Evolutionary conservation across 1,140 invertebrate genomes (phyloP).

Genomic region (Drosophila melanogaster): DNA sequence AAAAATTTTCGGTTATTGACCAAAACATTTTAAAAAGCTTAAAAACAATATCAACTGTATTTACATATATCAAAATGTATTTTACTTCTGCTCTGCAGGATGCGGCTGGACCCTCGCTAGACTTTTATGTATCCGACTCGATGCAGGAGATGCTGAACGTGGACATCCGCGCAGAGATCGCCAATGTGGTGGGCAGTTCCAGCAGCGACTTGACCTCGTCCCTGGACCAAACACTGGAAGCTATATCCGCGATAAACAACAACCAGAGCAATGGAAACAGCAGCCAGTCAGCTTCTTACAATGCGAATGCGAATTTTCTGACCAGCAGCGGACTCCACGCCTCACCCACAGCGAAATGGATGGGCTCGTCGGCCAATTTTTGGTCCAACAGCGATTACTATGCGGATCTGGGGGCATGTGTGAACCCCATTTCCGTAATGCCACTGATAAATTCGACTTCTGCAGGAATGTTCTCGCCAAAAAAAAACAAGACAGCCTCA

Average conservation of each 20-base stretch:
- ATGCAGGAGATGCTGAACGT: constrained; percentile 92
- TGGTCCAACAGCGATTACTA: constrained; percentile 90
- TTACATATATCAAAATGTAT: constrained; percentile 11
- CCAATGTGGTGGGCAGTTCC: constrained; percentile 89
- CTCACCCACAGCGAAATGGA: constrained; percentile 77
- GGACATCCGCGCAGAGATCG: constrained; percentile 93
- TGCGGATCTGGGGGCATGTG: constrained; percentile 90
- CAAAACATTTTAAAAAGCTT: no score
- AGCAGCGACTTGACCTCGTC: constrained; percentile 86
- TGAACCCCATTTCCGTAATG: constrained; percentile 91
- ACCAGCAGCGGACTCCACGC: constrained; percentile 60
- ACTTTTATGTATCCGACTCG: constrained; percentile 88
- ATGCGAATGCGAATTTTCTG: constrained; percentile 56
- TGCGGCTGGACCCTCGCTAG: constrained; percentile 86
- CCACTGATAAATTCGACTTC: constrained; percentile 84
- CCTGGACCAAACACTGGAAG: constrained; percentile 71
- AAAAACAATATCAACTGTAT: background rate
- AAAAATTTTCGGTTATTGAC: no score
- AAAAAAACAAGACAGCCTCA: constrained; percentile 46
- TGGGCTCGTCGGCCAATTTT: constrained; percentile 87
- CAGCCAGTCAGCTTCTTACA: constrained; percentile 35
- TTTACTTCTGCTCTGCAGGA: constrained; percentile 82
- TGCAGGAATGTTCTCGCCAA: constrained; percentile 40
- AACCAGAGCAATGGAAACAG: constrained; percentile 24
- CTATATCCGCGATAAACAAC: constrained; percentile 67